Base-by-base conservation (phyloP, 2,888 invertebrate genomes). In the Orthosia gothica region DNA sequence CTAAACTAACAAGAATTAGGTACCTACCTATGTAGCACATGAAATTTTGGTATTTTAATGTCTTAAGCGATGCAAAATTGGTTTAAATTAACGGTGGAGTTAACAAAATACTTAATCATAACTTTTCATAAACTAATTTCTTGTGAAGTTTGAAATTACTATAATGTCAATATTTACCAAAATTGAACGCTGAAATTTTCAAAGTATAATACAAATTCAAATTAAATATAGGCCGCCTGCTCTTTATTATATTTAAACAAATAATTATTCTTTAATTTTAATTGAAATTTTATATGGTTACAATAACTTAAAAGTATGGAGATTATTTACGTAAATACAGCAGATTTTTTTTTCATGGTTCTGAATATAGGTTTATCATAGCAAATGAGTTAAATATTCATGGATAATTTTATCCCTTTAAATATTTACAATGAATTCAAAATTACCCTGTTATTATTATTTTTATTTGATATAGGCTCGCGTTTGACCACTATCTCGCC, bases 1-100 rank as follows among this genome's bases (percentile, higher is more conserved):
- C 70, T 70, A 52, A 61, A 62, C 82, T 72, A 52, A 67, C 23
- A 40, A 54, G 57, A 62, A 55, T 52, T 52, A n/a, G 45, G 26
- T 59, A 45, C n/a, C 9, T 59, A 45, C n/a, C 9, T 45, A 4
- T 7, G 13, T 20, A 62, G 58, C 32, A 81, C 61, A 47, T 47
- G 16, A 76, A 63, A 63, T 64, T 47, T 65, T 26, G 16, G 40
- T 64, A 20, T 16, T 47, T 58, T 18, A 58, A 49, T 47, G 15
- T 52, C 23, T n/a, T 26, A 26, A 45, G 16, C 13, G 18, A 40
- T 16, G 45, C 26, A 20, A 52, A 45, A 40, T 52, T 2, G 26
- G 13, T 61, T 49, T 13, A 20, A 18, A 40, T 64, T 65, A 9
- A 15, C 12, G 45, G 47, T 50, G 7, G n/a, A 74, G n/a, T 61